Base-by-base conservation (phyloP, 2,888 invertebrate genomes). In the Oscheius sp. region DNA sequence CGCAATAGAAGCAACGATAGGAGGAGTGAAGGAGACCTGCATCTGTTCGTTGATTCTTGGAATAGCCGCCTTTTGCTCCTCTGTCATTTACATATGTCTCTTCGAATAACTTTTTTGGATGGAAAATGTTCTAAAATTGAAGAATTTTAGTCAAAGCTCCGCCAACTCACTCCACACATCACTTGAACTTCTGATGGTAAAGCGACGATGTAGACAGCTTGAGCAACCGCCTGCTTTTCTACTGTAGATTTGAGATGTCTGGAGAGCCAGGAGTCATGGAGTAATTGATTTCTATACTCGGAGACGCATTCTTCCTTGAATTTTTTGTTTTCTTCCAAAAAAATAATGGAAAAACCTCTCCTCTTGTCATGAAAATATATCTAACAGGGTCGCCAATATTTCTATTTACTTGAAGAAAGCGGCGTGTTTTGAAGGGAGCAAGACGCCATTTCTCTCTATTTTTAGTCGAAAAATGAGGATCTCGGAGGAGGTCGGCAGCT, bases 111-210 rank as follows among this genome's bases (percentile, higher is more conserved):
- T 29, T 61, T 20, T 48, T 48, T 29, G 39, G 37, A 15, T 53
- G 39, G 65, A 70, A 70, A 48, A 70, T 70, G 39, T 65, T 55
- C 70, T 70, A 34, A 50, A 64, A 33, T 57, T 57, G 15, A 6
- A n/a, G n/a, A n/a, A 55, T 29, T 42, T 58, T 58, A 6, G 23
- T 37, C 1, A n/a, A n/a, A n/a, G n/a, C n/a, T n/a, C n/a, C n/a
- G n/a, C n/a, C n/a, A n/a, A n/a, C n/a, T 37, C 37, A 76, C 76
- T 48, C 68, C 69, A 63, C 78, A 78, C 61, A 78, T 73, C 5
- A 80, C 68, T 31, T 78, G 76, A 20, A 80, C 65, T 52, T 80
- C 80, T 0, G 74, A 68, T 1, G 80, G 80, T 20, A 80, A 53
- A 29, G 76, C 78, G 20, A 74, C 73, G 3, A 71, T 71, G 45